Evolutionary conservation across 2,888 invertebrate species (phyloP).

Genomic region (Beris chalybata): DNA sequence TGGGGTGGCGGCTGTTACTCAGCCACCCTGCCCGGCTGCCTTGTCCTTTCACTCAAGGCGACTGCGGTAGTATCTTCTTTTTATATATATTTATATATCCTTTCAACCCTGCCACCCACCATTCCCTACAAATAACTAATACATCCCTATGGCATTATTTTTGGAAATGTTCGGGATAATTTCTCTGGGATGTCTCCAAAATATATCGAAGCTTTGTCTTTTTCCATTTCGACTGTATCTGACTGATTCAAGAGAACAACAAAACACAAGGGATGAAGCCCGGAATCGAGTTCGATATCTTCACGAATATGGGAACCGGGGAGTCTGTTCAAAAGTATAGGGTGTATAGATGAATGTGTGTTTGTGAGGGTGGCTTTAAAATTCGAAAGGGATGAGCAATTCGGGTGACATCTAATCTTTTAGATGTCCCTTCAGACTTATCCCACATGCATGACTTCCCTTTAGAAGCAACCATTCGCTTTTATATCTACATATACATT

Average conservation of each 20-base stretch:
- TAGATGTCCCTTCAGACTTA: slow-evolving; percentile 38
- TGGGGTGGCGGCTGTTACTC: background rate
- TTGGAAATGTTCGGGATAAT: slow-evolving; percentile 16
- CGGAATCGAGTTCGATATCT: background rate
- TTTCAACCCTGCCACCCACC: background rate
- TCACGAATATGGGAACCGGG: background rate
- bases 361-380: slow-evolving; percentile 1
- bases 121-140: slow-evolving; percentile 1
- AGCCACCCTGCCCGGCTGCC: slow-evolving; percentile 13
- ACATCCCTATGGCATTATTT: slow-evolving; percentile 22
- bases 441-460: slow-evolving; percentile 29
- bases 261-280: background rate
- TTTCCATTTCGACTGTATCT: slow-evolving; percentile 29
- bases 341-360: slow-evolving; percentile 6
- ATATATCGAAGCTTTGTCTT: slow-evolving; percentile 23
- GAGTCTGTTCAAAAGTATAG: slow-evolving; percentile 12
- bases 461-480: background rate
- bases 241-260: slow-evolving; percentile 19
- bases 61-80: background rate
- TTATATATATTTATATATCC: slow-evolving; percentile 2
- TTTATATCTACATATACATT: background rate
- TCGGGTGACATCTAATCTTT: slow-evolving; percentile 37
- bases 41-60: slow-evolving; percentile 29
- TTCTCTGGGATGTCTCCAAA: slow-evolving; percentile 23
- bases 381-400: background rate